phyloP scores from a whole-genome alignment of 2,888 invertebrate genomes.

The Pachliopta kotzebuea region DNA sequence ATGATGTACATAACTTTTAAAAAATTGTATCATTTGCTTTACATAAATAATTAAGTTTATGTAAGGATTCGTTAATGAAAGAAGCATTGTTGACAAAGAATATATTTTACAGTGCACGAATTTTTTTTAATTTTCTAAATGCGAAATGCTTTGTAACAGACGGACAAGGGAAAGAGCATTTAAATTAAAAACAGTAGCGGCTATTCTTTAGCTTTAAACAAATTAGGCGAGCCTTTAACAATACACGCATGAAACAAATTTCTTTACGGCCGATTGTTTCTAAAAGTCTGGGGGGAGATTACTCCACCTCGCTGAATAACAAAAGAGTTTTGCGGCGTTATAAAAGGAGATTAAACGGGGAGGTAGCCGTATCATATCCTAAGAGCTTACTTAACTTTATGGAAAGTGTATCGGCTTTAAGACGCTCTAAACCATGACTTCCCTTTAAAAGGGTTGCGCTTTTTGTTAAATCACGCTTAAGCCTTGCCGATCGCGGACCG shows the following conservation, averaged over 20 bases:
- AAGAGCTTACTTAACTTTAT: slow-evolving; percentile 76
- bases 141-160: slow-evolving; percentile 13
- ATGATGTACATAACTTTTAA: background rate
- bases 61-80: background rate
- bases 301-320: slow-evolving; percentile 64
- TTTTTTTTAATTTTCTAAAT: slow-evolving; percentile 3
- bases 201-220: slow-evolving; percentile 48
- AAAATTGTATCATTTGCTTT: background rate
- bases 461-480: slow-evolving; percentile 72
- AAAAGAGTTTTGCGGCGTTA: slow-evolving; percentile 68
- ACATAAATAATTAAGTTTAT: background rate
- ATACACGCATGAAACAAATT: slow-evolving; percentile 56
- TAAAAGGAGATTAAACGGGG: slow-evolving; percentile 71
- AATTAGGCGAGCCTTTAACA: slow-evolving; percentile 54
- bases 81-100: background rate
- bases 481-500: slow-evolving; percentile 59
- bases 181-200: slow-evolving; percentile 41
- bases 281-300: slow-evolving; percentile 61
- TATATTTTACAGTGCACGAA: background rate
- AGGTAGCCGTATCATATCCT: slow-evolving; percentile 74
- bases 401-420: slow-evolving; percentile 71
- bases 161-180: slow-evolving; percentile 23
- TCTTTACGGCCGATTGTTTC: slow-evolving; percentile 65
- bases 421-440: slow-evolving; percentile 70
- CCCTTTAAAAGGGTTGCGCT: slow-evolving; percentile 75